Conservation (phyloP, 92 coral and sea anemone genomes). For the Phenganax marumi region DNA sequence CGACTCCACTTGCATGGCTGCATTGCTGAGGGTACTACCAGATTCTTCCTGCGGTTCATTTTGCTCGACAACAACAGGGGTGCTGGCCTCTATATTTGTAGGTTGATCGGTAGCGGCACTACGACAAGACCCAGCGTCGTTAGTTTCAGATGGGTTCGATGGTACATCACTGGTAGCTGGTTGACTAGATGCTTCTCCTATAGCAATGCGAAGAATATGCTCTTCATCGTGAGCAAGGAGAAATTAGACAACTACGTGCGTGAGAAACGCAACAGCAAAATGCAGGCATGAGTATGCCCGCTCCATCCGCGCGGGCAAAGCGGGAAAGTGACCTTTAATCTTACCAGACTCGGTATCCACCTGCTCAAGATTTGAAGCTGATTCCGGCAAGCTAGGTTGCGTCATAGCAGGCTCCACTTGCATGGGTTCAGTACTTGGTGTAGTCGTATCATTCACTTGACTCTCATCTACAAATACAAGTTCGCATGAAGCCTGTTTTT, state of each 20-base stretch:
- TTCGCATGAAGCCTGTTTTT: too few species aligned
- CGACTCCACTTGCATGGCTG: conserved; percentile 26
- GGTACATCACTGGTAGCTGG: background rate
- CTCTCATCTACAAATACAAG: conserved; percentile 6
- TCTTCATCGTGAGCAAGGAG: too few species aligned
- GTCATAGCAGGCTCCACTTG: conserved; percentile 21
- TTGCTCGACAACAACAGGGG: background rate
- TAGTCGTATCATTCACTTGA: conserved; percentile 4
- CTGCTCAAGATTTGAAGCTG: background rate
- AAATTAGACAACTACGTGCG: too few species aligned
- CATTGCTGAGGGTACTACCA: background rate
- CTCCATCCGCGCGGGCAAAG: too few species aligned
- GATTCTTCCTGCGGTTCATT: background rate
- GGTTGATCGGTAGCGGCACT: background rate
- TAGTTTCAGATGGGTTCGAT: background rate
- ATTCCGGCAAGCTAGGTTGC: conserved; percentile 15
- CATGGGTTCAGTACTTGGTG: conserved; percentile 29
- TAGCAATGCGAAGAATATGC: too few species aligned
- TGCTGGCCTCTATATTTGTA: background rate
- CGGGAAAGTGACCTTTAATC: background rate
- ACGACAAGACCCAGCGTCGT: too few species aligned
- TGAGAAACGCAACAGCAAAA: too few species aligned
- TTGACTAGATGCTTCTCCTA: too few species aligned
- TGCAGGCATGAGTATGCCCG: too few species aligned
- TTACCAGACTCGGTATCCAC: background rate